Evolutionary conservation across 2,113 vertebrate genomes (phyloP).

Genomic region (Irena cyanogastra): DNA sequence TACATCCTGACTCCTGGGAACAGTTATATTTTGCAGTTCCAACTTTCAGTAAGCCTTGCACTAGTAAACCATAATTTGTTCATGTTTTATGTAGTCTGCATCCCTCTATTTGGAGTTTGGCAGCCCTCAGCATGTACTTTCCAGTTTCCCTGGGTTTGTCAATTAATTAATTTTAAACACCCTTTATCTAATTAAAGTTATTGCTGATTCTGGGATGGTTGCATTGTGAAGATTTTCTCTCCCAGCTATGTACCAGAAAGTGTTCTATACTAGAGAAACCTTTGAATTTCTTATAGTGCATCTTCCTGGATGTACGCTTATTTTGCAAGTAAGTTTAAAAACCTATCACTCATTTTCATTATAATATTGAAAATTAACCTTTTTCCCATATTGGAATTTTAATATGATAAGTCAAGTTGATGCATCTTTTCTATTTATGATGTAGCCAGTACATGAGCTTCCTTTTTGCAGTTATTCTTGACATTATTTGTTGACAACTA

Average conservation of each 20-base stretch:
- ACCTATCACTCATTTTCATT: background rate
- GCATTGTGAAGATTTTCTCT: background rate
- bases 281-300: background rate
- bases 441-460: background rate
- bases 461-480: background rate
- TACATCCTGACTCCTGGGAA: background rate
- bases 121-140: background rate
- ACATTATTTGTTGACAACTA: background rate
- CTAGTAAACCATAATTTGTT: background rate
- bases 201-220: background rate
- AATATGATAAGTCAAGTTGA: background rate
- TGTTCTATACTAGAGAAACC: background rate
- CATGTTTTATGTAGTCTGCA: background rate
- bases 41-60: background rate
- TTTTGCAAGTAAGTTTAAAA: background rate
- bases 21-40: background rate
- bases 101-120: background rate
- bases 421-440: background rate
- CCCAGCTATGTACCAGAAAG: background rate
- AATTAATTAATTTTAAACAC: slow-evolving; percentile 5
- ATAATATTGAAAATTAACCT: background rate
- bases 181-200: slow-evolving; percentile 3
- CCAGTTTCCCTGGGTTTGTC: background rate
- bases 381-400: background rate
- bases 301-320: background rate